Base-by-base conservation (phyloP, 2,797 vertebrate species). In the Malacoraja senta region DNA sequence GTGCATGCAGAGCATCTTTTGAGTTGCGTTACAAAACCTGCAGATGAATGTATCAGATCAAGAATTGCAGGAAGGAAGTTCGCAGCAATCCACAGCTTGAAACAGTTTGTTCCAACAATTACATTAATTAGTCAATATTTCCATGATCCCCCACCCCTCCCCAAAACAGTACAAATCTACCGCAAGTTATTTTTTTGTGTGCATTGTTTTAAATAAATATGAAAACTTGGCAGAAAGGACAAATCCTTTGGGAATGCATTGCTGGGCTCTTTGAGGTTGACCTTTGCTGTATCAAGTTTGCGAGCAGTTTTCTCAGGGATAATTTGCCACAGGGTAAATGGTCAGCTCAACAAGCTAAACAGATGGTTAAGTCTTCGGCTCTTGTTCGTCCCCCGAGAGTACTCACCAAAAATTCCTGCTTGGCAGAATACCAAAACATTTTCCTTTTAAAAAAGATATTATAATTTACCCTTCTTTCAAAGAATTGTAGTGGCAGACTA, bases 161-260 rank as follows among this genome's bases (percentile, higher is more conserved):
- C 35, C 78, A 80, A 32, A 32, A 32, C 84, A 26, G 44, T 35
- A 91, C 72, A 91, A 91, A 61, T 91, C 53, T 74, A 74, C 90
- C 24, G 65, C 12, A 13, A 72, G 32, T n/a, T 91, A n/a, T 74
- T 72, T 53, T 72, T 91, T 68, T 91, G 53, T 19, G 72, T 68
- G 90, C 35, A 74, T 91, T 91, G 90, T 91, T 91, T 91, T 91
- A 92, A 91, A 91, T 91, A 91, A 91, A 91, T 91, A 91, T 29
- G 44, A 92, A 76, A 74, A 76, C 35, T 92, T 92, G 90, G 90
- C 90, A 4, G 35, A 13, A 13, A 10, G 4, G 38, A 74, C 71
- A 92, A 68, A 92, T 92, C 71, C 90, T 29, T 53, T 76, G 90
- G 68, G 90, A 92, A 29, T 92, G 68, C 72, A 24, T 74, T 58